Evolutionary conservation across 2,113 vertebrate genomes (phyloP).

Genomic region (Oryzias melastigma): DNA sequence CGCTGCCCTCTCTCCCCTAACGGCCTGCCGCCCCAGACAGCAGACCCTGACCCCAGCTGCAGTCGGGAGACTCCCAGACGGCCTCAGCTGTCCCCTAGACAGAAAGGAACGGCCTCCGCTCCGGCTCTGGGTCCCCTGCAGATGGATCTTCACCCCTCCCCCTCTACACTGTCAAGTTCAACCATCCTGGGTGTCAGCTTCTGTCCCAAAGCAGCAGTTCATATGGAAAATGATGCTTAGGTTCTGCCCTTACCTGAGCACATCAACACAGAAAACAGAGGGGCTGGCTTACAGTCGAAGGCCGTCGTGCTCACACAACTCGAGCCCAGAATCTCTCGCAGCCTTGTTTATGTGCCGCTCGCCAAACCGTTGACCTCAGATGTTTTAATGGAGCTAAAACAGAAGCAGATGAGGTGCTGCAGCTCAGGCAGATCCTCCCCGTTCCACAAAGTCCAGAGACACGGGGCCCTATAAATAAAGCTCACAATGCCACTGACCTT

Average conservation of each 20-base stretch:
- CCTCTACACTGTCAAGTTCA: slow-evolving; percentile 23
- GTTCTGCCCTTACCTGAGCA: too few relatives aligned
- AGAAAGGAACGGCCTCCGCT: slow-evolving; percentile 34
- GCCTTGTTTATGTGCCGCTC: slow-evolving; percentile 4
- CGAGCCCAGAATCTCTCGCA: neutral
- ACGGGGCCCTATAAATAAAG: slow-evolving; percentile 56
- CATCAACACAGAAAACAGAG: too few relatives aligned
- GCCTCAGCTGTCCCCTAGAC: slow-evolving; percentile 65
- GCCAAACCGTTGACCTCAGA: neutral
- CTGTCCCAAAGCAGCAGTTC: slow-evolving; percentile 27
- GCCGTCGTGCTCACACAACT: slow-evolving; percentile 2
- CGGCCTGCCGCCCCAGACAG: slow-evolving; percentile 66
- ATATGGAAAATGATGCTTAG: slow-evolving; percentile 34
- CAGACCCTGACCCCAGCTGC: slow-evolving; percentile 71
- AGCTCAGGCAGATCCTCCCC: slow-evolving; percentile 8
- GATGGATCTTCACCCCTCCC: slow-evolving; percentile 1
- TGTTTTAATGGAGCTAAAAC: neutral
- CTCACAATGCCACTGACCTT: slow-evolving; percentile 55
- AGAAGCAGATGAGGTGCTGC: slow-evolving; percentile 1
- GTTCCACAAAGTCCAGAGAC: slow-evolving; percentile 41
- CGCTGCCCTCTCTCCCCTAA: slow-evolving; percentile 64
- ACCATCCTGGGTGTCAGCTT: slow-evolving; percentile 25
- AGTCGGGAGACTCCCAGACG: slow-evolving; percentile 67
- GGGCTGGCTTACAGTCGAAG: too few relatives aligned
- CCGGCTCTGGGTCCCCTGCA: slow-evolving; percentile 16